Evolutionary conservation across 2,888 invertebrate species (phyloP), one percentile per base, ranked within the genome.

Genomic region (Pammene fasciana): DNA sequence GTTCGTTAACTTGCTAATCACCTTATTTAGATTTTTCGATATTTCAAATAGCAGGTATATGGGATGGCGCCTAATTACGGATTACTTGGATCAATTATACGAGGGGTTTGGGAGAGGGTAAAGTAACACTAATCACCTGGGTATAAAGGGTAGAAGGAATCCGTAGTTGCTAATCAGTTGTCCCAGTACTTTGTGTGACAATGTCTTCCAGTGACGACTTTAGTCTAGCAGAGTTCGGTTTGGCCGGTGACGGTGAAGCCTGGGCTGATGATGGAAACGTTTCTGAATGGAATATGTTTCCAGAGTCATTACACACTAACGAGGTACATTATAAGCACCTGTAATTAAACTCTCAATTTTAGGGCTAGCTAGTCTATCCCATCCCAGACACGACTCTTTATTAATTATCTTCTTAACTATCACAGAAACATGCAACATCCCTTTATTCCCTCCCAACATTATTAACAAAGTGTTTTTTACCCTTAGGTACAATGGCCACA

Each of bases 111-210:
- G 74, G 77, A 77, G 79, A 72, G 77, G 79, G 75, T 76, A 71
- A 67, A 68, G 71, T 75, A 74, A 75, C 71, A 76, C 75, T 78
- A 77, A 80, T 79, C 73, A 79, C 67, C 56, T 68, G 65, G 50
- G 60, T 78, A 82, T 81, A 82, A 76, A 73, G 74, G 71, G 71
- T 61, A 38, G 46, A 18, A 61, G 64, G 60, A 60, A 56, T 41
- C 64, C 8, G 34, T 36, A 50, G 55, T 67, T 56, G n/a, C 59
- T 56, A 56, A 77, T 78, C 78, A 83, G 75, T 82, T 68, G 64
- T 75, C 75, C 79, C 78, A 82, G 79, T 81, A 70, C 72, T 65
- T 67, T 56, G 48, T 72, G 71, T 61, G 71, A 76, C 57, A 71
- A 80, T 81, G 79, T 73, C 62, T 65, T 76, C 79, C 34, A 74